A percentile compares a stretch with the other conserved stretches of the same genome.
Conservation (phyloP, 2,888 invertebrate genomes). For the Liodrosophila aerea region DNA sequence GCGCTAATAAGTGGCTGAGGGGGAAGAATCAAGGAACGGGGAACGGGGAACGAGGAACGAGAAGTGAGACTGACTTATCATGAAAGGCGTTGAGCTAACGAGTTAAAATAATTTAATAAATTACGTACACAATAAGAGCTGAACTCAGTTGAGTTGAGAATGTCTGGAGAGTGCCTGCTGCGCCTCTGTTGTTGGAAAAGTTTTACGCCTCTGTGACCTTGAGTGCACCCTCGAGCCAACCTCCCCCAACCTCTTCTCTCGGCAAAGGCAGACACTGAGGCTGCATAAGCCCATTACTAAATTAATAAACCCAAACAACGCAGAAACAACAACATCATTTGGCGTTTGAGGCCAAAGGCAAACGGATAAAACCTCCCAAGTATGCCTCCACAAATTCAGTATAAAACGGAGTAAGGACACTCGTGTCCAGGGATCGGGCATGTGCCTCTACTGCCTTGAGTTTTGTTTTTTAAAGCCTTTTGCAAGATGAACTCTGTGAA, state of each 20-base stretch:
- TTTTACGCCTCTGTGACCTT: constrained; percentile 68
- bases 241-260: no score
- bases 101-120: constrained; percentile 73
- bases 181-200: constrained; percentile 55
- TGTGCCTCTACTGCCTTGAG: no score
- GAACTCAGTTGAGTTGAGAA: constrained; percentile 45
- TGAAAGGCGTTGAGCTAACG: constrained; percentile 60
- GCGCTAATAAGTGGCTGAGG: constrained; percentile 60
- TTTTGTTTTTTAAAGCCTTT: no score
- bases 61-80: no score
- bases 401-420: no score
- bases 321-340: constrained; percentile 27
- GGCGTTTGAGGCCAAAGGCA: constrained; percentile 24
- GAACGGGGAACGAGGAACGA: no score
- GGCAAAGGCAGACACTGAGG: constrained; percentile 21
- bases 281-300: constrained; percentile 62
- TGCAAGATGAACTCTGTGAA: no score
- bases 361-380: constrained; percentile 29
- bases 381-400: constrained; percentile 16
- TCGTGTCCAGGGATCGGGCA: no score
- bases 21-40: not conserved
- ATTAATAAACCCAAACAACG: constrained; percentile 59
- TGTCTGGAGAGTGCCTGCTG: not conserved
- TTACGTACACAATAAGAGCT: constrained; percentile 53
- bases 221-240: constrained; percentile 62